A percentile compares a stretch with the other conserved stretches of the same genome.
Conservation (phyloP, 2,113 vertebrate genomes). For the Bos indicus region DNA sequence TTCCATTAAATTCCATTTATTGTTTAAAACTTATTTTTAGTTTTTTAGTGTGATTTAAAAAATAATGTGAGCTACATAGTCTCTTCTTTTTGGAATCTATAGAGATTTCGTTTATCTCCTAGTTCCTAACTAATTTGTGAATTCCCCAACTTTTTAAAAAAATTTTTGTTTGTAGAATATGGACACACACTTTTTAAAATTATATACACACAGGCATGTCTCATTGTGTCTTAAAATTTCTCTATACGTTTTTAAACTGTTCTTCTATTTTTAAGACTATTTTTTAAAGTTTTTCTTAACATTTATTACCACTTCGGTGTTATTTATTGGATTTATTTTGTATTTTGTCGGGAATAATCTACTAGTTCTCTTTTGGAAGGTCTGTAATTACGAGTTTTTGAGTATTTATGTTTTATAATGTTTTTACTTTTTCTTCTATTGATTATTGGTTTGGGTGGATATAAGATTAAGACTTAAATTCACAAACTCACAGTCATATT, state of each 20-base stretch:
- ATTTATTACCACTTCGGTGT: not conserved
- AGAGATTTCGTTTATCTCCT: not conserved
- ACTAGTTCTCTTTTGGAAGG: not conserved
- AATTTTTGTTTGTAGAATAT: not conserved
- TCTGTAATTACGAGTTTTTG: not conserved
- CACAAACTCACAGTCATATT: not conserved
- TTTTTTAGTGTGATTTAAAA: not conserved
- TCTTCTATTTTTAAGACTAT: not conserved
- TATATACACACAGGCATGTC: not conserved
- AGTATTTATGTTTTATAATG: not conserved
- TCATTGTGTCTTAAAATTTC: not conserved
- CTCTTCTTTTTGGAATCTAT: not conserved
- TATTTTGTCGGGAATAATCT: not conserved
- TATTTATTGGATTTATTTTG: not conserved
- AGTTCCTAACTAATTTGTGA: not conserved
- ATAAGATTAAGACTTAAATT: slow-evolving; percentile 3
- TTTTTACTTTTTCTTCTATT: not conserved
- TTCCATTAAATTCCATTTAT: not conserved
- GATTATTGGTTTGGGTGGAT: not conserved
- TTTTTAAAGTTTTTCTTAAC: not conserved
- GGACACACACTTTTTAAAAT: not conserved
- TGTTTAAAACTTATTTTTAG: not conserved
- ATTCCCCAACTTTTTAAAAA: not conserved
- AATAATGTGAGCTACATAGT: not conserved
- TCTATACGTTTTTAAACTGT: not conserved